A percentile compares a stretch with the other conserved stretches of the same genome.
Conservation (phyloP, 2,888 invertebrate genomes). For the Limenitis camilla region DNA sequence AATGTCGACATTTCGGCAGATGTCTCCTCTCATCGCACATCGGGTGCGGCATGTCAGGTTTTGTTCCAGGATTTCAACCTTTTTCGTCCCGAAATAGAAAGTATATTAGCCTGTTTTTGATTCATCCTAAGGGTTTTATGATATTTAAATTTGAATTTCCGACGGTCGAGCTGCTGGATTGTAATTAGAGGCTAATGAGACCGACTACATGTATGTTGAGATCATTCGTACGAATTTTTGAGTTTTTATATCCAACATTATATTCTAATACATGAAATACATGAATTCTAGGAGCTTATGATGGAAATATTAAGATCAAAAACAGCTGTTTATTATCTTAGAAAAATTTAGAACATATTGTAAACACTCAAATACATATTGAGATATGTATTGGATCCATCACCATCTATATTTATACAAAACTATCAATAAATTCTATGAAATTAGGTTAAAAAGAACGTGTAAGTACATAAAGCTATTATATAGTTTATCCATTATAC, state of each 20-base stretch:
- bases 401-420: no score
- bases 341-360: no score
- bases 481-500: no score
- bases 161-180: slow-evolving; percentile 39
- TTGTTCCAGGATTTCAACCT: slow-evolving; percentile 22
- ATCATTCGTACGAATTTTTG: slow-evolving; percentile 43
- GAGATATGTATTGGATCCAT: no score
- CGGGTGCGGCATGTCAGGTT: slow-evolving; percentile 6
- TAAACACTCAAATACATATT: no score
- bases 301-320: no score
- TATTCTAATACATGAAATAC: no score
- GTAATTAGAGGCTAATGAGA: slow-evolving; percentile 72
- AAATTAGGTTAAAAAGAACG: no score
- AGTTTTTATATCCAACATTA: slow-evolving; percentile 19
- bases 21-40: slow-evolving; percentile 15
- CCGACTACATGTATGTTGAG: slow-evolving; percentile 44
- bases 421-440: no score
- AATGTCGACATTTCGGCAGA: slow-evolving; percentile 18
- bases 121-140: slow-evolving; percentile 24
- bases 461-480: no score
- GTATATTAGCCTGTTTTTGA: slow-evolving; percentile 28
- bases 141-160: slow-evolving; percentile 69
- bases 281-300: no score
- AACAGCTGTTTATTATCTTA: no score
- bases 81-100: slow-evolving; percentile 25